Evolutionary conservation across 2,888 invertebrate species (phyloP).

Genomic region (Dexiosoma caninum): DNA sequence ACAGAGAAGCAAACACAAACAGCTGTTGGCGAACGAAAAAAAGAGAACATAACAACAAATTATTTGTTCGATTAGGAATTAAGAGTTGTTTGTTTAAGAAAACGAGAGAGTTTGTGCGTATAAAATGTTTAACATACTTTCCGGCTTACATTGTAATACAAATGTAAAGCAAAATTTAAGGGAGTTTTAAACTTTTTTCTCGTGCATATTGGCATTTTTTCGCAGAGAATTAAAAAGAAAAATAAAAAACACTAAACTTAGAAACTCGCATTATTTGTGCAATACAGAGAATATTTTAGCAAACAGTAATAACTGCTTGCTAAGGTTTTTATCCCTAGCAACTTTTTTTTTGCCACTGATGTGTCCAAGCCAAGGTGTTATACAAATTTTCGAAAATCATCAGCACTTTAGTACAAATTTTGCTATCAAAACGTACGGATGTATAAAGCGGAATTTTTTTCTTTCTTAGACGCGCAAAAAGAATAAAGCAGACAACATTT

Average conservation of each 20-base stretch:
- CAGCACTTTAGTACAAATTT: constrained; percentile 76
- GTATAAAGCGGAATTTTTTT: constrained; percentile 66
- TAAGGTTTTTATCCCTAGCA: background rate
- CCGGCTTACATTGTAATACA: constrained; percentile 50
- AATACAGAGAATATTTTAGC: background rate
- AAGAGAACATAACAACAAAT: background rate
- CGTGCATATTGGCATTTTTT: constrained; percentile 18
- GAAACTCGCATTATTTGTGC: background rate
- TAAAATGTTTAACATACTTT: constrained; percentile 34
- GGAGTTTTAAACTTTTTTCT: constrained; percentile 22
- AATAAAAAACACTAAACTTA: too few relatives aligned
- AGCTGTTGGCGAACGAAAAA: constrained; percentile 37
- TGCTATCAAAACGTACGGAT: constrained; percentile 77
- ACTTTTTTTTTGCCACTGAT: constrained; percentile 1
- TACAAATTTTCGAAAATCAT: constrained; percentile 49
- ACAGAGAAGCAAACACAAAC: constrained; percentile 42
- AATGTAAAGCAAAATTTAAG: constrained; percentile 41
- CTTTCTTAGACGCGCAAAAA: constrained; percentile 45
- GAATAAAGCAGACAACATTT: background rate
- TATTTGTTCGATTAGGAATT: background rate
- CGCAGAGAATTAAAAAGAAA: constrained; percentile 7
- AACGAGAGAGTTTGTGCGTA: background rate
- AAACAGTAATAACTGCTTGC: constrained; percentile 12
- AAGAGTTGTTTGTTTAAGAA: too few relatives aligned
- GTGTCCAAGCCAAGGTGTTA: constrained; percentile 51